Evolutionary conservation across 2,888 invertebrate genomes (phyloP), one percentile per base, ranked within the genome.

Genomic region (Phaonia tiefii): DNA sequence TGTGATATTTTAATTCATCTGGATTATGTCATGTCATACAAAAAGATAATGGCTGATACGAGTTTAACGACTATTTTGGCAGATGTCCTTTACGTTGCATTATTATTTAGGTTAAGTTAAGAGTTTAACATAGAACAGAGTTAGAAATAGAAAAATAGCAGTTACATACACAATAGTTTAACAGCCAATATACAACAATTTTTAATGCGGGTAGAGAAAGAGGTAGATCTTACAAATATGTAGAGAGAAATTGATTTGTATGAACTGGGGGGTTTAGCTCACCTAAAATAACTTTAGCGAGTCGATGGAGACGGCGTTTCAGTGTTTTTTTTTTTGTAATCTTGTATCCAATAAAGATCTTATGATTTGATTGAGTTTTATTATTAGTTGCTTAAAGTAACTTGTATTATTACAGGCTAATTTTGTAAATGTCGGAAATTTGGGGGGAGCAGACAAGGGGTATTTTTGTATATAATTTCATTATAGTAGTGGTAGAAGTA

Each of bases 191-290:
- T 49, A 22, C 17, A 22, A 42, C 22, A 39, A 11, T 63, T 20
- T 11, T 54, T 54, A 54, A 13, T 20, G 54, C 25, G 11, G 54
- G 1, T 8, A 11, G 54, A 3, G 54, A 1, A 22, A 22, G 25
- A 13, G 54, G 0, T 22, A 22, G 13, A 22, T 22, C 54, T 54
- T 54, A 54, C 13, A 54, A 22, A 13, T 54, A 54, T 15, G 20
- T 46, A 56, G 10, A 54, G 25, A 65, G 26, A 70, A n/a, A 82
- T 49, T 17, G 20, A 31, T 31, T 54, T 54, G 25, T 83, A 88
- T 87, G 88, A 31, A 87, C 87, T 89, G 89, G 89, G 90, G 90
- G 90, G 90, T 89, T 90, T 89, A 90, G 90, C 90, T 90, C 90
- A 90, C 90, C 90, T 90, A 89, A 81, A 81, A 78, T 78, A 65